Conservation (phyloP, 37 sponge, comb jelly and placozoan genomes). For the Cliona cf. orientalis region DNA sequence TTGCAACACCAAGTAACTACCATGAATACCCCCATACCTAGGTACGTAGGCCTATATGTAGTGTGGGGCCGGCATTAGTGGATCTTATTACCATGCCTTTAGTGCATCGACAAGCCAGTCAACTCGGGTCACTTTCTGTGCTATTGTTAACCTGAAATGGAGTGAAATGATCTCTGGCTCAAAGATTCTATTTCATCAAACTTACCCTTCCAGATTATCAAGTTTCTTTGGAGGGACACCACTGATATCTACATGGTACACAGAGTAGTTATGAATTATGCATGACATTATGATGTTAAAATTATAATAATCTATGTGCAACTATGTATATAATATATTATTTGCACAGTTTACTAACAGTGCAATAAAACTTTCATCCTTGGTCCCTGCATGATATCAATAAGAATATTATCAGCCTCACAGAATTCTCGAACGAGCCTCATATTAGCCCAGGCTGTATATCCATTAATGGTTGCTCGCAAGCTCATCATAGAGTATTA, state of each 20-base stretch:
- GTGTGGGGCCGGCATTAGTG: too few relatives aligned
- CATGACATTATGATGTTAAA: too few relatives aligned
- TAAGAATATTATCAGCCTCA: slow-evolving; percentile 39
- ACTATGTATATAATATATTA: neutral
- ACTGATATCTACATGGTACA: too few relatives aligned
- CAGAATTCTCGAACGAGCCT: slow-evolving; percentile 26
- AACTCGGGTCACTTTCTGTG: slow-evolving; percentile 69
- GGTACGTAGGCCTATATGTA: too few relatives aligned
- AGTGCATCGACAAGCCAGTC: slow-evolving; percentile 80
- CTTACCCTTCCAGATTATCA: slow-evolving; percentile 48
- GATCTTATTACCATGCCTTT: slow-evolving; percentile 23
- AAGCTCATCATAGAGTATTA: neutral
- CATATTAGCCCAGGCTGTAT: slow-evolving; percentile 69
- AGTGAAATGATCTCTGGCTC: neutral
- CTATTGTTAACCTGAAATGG: slow-evolving; percentile 45
- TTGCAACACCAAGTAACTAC: too few relatives aligned
- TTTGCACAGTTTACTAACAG: neutral
- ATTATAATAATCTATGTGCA: too few relatives aligned
- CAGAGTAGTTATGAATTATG: too few relatives aligned
- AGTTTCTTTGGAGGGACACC: neutral
- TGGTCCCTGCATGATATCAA: slow-evolving; percentile 52
- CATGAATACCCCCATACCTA: too few relatives aligned
- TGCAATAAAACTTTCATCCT: slow-evolving; percentile 50
- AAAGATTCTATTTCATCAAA: neutral
- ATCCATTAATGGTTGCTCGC: slow-evolving; percentile 27